Conservation (phyloP, 1,140 invertebrate species). For the Centruroides sculpturatus region DNA sequence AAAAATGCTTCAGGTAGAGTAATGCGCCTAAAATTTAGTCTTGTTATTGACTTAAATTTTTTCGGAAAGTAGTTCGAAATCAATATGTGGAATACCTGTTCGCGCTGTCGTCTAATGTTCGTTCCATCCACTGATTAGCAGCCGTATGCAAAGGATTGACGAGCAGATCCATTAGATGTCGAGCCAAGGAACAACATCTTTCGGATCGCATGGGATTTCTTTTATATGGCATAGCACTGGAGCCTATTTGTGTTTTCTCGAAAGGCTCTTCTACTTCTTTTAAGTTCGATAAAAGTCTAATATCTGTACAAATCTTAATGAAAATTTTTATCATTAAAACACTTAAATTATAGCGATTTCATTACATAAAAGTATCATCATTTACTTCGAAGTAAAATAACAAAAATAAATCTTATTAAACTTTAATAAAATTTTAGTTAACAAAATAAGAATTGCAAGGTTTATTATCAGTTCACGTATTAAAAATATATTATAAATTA, state of each 20-base stretch:
- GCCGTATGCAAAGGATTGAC: slow-evolving; percentile 72
- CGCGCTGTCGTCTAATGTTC: slow-evolving; percentile 94
- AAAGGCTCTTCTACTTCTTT: slow-evolving; percentile 98
- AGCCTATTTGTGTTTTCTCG: slow-evolving; percentile 86
- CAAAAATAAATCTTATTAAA: too few species aligned
- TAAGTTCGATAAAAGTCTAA: slow-evolving; percentile 69
- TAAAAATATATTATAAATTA: too few species aligned
- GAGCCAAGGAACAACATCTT: slow-evolving; percentile 74
- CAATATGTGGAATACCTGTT: slow-evolving; percentile 44
- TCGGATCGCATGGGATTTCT: slow-evolving; percentile 97
- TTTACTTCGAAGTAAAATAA: too few species aligned
- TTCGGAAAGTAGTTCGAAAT: background rate
- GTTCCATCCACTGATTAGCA: slow-evolving; percentile 91
- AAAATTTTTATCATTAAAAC: background rate
- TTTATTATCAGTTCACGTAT: too few species aligned
- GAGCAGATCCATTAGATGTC: slow-evolving; percentile 73
- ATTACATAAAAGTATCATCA: too few species aligned
- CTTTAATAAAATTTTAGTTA: too few species aligned
- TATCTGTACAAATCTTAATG: slow-evolving; percentile 72
- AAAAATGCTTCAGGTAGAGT: slow-evolving; percentile 86
- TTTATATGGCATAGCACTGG: slow-evolving; percentile 73
- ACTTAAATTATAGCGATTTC: too few species aligned
- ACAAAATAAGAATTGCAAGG: too few species aligned
- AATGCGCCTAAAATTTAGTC: slow-evolving; percentile 38
- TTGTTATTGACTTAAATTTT: background rate